A percentile compares a stretch with the other conserved stretches of the same genome.
These are phyloP conservation scores for Peromyscus maniculatus DNA, from an alignment of 2,113 vertebrate genomes.

Conservation along the genomic window DNA sequence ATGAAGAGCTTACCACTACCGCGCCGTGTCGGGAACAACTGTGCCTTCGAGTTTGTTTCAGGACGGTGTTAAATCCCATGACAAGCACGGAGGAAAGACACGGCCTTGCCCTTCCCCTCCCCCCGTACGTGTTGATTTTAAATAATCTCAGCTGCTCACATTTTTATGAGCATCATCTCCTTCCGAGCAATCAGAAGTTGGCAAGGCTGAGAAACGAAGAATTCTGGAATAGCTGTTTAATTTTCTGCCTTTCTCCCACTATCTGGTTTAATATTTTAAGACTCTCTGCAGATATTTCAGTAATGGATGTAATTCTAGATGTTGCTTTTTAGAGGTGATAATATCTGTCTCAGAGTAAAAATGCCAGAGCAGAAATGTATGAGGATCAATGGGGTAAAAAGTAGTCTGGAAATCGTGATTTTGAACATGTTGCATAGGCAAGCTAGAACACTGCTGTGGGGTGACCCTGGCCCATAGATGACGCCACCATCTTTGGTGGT, in stretches of 20 bases:
- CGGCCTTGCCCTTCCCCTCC: background rate
- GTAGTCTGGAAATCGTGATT: background rate
- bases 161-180: constrained; percentile 13
- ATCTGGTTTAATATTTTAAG: constrained; percentile 4
- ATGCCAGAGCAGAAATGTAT: background rate
- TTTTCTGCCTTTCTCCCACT: constrained; percentile 28
- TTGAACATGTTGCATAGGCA: background rate
- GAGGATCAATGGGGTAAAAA: background rate
- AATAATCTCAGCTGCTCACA: background rate
- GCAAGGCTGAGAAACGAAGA: background rate
- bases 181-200: constrained; percentile 10
- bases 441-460: background rate
- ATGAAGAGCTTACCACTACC: background rate
- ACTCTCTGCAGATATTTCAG: constrained; percentile 3
- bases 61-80: background rate
- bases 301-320: background rate
- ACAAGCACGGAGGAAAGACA: background rate
- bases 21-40: background rate
- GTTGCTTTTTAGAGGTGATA: constrained; percentile 49
- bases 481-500: background rate
- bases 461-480: background rate
- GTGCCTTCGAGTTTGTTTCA: background rate
- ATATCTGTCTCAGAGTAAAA: constrained; percentile 21
- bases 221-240: background rate
- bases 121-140: background rate